These are phyloP conservation scores for Zophobas atratus DNA, from an alignment of 1,140 invertebrate species.

Conservation along the genomic window DNA sequence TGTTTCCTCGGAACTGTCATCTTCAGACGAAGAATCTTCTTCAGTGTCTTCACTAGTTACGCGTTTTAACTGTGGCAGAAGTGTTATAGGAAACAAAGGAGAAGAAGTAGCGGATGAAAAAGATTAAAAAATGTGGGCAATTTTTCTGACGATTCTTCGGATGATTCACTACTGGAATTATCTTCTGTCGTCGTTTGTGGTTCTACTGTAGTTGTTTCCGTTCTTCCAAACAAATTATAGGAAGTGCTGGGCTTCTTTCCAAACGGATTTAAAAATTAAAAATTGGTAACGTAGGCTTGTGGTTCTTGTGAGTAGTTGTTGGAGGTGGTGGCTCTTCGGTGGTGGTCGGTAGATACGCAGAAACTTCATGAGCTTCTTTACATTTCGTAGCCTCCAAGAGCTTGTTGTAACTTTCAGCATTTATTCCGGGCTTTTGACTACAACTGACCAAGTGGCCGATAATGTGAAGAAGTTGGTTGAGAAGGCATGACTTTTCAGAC, in stretches of 20 bases:
- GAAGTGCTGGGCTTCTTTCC: neutral
- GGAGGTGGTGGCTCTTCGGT: neutral
- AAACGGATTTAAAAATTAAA: too few relatives aligned
- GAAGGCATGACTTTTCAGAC: slow-evolving; percentile 21
- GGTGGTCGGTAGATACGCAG: neutral
- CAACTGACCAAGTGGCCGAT: slow-evolving; percentile 12
- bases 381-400: slow-evolving; percentile 15
- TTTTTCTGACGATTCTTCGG: too few relatives aligned
- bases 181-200: too few relatives aligned
- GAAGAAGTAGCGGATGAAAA: neutral
- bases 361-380: neutral
- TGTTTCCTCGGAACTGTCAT: too few relatives aligned
- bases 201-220: neutral
- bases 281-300: too few relatives aligned
- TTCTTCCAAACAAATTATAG: neutral
- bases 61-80: too few relatives aligned
- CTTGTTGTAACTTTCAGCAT: slow-evolving; percentile 8
- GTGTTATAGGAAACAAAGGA: neutral
- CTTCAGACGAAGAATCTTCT: too few relatives aligned
- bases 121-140: too few relatives aligned
- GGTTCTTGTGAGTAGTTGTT: too few relatives aligned
- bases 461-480: slow-evolving; percentile 24
- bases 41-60: too few relatives aligned
- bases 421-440: neutral
- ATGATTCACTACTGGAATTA: too few relatives aligned